Conservation (phyloP, 2,113 vertebrate species). For the Cyphomyrus plagiostoma region DNA sequence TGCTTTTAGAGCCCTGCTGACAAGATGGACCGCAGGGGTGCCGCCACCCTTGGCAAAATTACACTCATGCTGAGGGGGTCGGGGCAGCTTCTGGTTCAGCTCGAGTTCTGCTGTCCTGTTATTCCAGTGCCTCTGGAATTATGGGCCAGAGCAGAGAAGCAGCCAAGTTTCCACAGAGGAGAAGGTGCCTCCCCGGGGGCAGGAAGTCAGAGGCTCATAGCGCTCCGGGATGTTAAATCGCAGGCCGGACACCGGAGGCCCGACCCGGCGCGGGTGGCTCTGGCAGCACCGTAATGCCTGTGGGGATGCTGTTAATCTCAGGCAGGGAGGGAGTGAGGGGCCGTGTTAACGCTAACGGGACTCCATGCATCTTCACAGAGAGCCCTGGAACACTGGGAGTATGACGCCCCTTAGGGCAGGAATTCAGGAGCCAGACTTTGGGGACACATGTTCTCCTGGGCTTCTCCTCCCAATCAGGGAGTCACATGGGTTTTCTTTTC, state of each 20-base stretch:
- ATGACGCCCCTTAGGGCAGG: background rate
- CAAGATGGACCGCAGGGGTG: slow-evolving; percentile 45
- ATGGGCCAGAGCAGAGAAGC: background rate
- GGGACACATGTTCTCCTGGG: background rate
- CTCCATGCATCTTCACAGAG: background rate
- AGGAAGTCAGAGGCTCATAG: background rate
- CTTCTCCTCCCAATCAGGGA: background rate
- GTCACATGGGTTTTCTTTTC: background rate
- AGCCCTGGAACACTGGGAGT: background rate
- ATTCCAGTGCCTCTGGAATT: background rate
- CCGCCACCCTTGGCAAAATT: slow-evolving; percentile 28
- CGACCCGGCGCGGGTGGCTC: background rate
- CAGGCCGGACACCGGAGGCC: background rate
- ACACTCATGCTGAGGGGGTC: slow-evolving; percentile 15
- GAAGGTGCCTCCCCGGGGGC: background rate
- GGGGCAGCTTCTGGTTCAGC: background rate
- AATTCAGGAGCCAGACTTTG: background rate
- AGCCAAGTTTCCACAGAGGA: background rate
- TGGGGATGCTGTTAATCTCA: slow-evolving; percentile 8
- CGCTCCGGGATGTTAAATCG: background rate
- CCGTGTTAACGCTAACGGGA: background rate
- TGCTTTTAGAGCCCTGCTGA: slow-evolving; percentile 50
- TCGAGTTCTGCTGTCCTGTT: background rate
- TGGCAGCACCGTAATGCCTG: slow-evolving; percentile 4
- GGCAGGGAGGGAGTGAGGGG: background rate